Evolutionary conservation across 2,888 invertebrate species (phyloP).

Genomic region (Microplitis manilae): DNA sequence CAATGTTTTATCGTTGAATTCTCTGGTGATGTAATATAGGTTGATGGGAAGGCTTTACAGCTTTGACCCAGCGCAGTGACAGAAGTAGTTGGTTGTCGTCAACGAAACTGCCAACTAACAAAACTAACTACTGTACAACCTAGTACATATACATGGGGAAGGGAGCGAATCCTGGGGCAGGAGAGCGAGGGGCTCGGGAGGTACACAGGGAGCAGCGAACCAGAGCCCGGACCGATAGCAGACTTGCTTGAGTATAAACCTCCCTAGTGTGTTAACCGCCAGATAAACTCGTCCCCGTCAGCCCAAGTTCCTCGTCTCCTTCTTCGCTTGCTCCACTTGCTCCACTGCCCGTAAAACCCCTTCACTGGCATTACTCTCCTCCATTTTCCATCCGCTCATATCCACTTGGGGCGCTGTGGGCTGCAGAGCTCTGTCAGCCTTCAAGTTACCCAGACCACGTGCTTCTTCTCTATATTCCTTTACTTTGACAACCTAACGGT

Average conservation of each 20-base stretch:
- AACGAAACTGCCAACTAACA: slow-evolving; percentile 21
- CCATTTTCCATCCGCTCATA: not conserved
- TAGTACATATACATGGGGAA: not conserved
- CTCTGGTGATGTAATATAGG: not conserved
- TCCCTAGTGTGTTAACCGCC: slow-evolving; percentile 34
- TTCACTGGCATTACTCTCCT: not conserved
- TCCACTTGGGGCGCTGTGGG: not conserved
- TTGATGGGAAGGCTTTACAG: slow-evolving; percentile 24
- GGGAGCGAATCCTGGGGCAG: not conserved
- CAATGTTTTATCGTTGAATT: not conserved
- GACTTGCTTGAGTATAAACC: slow-evolving; percentile 30
- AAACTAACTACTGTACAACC: not conserved
- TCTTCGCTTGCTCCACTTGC: slow-evolving; percentile 3
- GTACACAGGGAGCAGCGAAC: slow-evolving; percentile 2
- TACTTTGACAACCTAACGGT: not conserved
- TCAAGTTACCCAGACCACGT: not conserved
- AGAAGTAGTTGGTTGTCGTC: slow-evolving; percentile 23
- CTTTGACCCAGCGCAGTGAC: slow-evolving; percentile 30
- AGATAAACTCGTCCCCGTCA: slow-evolving; percentile 33
- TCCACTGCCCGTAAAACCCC: not conserved
- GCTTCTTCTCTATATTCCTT: not conserved
- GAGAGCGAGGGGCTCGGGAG: not conserved
- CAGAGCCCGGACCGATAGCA: slow-evolving; percentile 28
- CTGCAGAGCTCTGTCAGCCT: not conserved
- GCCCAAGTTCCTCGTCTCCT: slow-evolving; percentile 17